phyloP scores from a whole-genome alignment of 1,140 invertebrate genomes.

The Macrobrachium rosenbergii region DNA sequence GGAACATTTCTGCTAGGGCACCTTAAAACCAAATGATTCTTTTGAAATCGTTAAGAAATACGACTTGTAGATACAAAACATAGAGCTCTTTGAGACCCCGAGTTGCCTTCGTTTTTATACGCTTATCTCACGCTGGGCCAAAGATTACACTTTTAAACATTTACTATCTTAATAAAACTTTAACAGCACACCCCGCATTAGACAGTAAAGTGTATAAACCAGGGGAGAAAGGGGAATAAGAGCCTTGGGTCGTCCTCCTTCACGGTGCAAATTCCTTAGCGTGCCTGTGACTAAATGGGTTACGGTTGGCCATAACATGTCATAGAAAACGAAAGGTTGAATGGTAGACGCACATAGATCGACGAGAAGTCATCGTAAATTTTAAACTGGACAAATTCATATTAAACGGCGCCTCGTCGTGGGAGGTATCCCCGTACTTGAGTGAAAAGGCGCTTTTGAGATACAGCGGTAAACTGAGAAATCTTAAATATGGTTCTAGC shows the following conservation, averaged over 20 bases:
- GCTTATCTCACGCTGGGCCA: slow-evolving; percentile 16
- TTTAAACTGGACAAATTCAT: slow-evolving; percentile 44
- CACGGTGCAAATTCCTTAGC: background rate
- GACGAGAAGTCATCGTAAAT: slow-evolving; percentile 29
- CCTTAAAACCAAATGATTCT: no score
- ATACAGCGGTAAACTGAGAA: no score
- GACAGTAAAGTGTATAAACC: background rate
- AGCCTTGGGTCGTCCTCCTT: background rate
- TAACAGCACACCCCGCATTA: slow-evolving; percentile 4
- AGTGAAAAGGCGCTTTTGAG: no score
- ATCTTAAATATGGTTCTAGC: no score
- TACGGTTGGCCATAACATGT: slow-evolving; percentile 19
- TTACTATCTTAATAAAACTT: slow-evolving; percentile 52
- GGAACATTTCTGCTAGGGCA: no score
- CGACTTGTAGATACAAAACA: no score
- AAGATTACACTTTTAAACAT: slow-evolving; percentile 42
- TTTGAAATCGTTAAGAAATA: no score
- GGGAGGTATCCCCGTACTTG: slow-evolving; percentile 25
- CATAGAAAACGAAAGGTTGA: slow-evolving; percentile 41
- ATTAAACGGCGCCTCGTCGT: slow-evolving; percentile 18
- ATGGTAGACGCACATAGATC: background rate
- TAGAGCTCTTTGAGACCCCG: background rate
- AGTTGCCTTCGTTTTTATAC: slow-evolving; percentile 13
- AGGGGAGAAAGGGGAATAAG: background rate
- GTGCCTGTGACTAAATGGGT: background rate